A percentile compares a stretch with the other conserved stretches of the same genome.
phyloP scores from a whole-genome alignment of 35 echinoderm and acorn worm species.

The Ophiothrix spiculata region DNA sequence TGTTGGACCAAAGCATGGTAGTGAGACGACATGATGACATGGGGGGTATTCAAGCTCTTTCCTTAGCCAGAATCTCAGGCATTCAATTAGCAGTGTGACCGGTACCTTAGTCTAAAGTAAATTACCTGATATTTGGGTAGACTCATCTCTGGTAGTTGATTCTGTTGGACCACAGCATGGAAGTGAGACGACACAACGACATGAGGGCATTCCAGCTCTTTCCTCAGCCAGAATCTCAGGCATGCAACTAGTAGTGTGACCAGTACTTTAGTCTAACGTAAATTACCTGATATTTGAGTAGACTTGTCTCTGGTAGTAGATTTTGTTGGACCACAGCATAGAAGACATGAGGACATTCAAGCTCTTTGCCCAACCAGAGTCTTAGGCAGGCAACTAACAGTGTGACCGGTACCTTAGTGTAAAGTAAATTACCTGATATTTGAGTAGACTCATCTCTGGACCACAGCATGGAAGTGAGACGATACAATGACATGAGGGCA shows the following conservation, averaged over 20 bases:
- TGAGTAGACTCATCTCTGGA: slow-evolving; percentile 50
- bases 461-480: too few relatives aligned
- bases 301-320: slow-evolving; percentile 47
- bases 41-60: slow-evolving; percentile 68
- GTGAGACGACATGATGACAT: slow-evolving; percentile 82
- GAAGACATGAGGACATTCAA: slow-evolving; percentile 81
- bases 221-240: too few relatives aligned
- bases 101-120: too few relatives aligned
- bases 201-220: slow-evolving; percentile 72
- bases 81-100: too few relatives aligned
- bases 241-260: too few relatives aligned
- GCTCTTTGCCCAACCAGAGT: slow-evolving; percentile 51
- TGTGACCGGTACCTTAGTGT: too few relatives aligned
- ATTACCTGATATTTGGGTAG: slow-evolving; percentile 68
- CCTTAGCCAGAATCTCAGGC: too few relatives aligned
- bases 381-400: too few relatives aligned
- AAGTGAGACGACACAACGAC: slow-evolving; percentile 88
- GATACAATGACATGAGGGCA: too few relatives aligned
- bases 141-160: slow-evolving; percentile 41
- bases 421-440: slow-evolving; percentile 62
- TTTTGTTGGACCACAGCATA: slow-evolving; percentile 72
- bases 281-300: slow-evolving; percentile 70
- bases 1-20: slow-evolving; percentile 82
- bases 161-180: slow-evolving; percentile 73
- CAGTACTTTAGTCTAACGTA: too few relatives aligned